Evolutionary conservation across 2,888 invertebrate species (phyloP), one percentile per base, ranked within the genome.

Genomic region (Holacanthella duospinosa): DNA sequence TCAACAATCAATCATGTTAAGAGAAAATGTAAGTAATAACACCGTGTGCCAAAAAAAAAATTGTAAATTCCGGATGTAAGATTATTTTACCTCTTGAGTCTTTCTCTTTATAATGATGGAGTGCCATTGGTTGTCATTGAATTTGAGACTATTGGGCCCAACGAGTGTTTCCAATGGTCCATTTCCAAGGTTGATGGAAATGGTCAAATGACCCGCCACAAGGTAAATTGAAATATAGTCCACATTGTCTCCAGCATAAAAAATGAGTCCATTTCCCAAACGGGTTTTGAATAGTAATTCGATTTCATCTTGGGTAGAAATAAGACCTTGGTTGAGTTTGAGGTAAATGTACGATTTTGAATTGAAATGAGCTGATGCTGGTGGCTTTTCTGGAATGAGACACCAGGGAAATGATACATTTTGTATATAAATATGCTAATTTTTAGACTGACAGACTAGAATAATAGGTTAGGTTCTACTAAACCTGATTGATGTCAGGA

Each of bases 91-190:
- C 86, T 93, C 93, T 78, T 93, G 91, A 73, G 94, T 89, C 75
- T 89, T 85, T 65, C 95, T 81, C 75, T 90, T 89, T 2, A 95
- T 89, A 62, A 88, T 86, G 62, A 95, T 85, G 78, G 89, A 90
- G 78, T 95, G 95, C 94, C 94, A 95, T 77, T 92, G 90, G 78
- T 94, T 93, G 79, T 95, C 95, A 76, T 95, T 93, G 77, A 95
- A 93, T 59, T 93, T 84, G 29, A 93, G 86, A 78, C 86, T 86
- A 57, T 88, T 85, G 0, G 93, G 92, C 76, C 87, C 90, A 74
- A 93, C 89, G 76, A 86, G 89, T 83, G 90, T 86, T 80, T 91
- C 91, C 76, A 91, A 86, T 76, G 89, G 88, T 9, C 91, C 91
- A 75, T 89, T 89, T 1, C 93, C 90, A 27, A 95, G 81, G 1